Evolutionary conservation across 2,888 invertebrate species (phyloP), one percentile per base, ranked within the genome.

Genomic region (Adelphocoris suturalis): DNA sequence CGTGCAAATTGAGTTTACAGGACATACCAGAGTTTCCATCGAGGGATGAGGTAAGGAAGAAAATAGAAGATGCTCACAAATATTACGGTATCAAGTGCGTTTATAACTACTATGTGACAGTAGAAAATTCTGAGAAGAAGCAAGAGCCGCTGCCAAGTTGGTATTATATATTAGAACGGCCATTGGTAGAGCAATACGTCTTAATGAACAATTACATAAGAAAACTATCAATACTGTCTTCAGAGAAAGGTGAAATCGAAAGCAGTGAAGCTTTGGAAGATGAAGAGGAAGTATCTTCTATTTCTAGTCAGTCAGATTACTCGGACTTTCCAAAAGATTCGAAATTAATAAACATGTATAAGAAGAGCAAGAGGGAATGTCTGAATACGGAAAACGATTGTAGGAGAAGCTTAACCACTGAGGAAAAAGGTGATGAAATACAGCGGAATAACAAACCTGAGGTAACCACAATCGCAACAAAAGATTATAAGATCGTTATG

Each of bases 171-270:
- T n/a, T 90, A 37, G 90, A 90, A 16, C 61, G 90, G 13, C 90
- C 90, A 11, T n/a, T 90, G n/a, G 76, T 85, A 16, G 90, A 90
- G 37, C 90, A 90, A 37, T 90, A 90, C 90, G 90, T 85, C 11
- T 27, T 90, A n/a, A 90, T 90, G 90, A 90, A 76, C 19, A 85
- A 90, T 46, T 90, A 90, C 28, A 90, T 90, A 2, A 28, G 85
- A 48, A 80, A 61, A 23, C 57, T 85, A 27, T 85, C 85, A 12
- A 76, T 86, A 7, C 0, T 85, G 52, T 23, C 90, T n/a, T 47
- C 81, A 12, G 16, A 82, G 19, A 88, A 80, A 28, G 16, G 27
- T 82, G 19, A 82, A 52, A 11, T 2, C 14, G 78, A 55, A 19
- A 13, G 3, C 5, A 47, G 7, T 14, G 23, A 27, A 3, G 23